Evolutionary conservation across 2,113 vertebrate genomes (phyloP), one percentile per base, ranked within the genome.

Genomic region (Petrocephalus zakoni): DNA sequence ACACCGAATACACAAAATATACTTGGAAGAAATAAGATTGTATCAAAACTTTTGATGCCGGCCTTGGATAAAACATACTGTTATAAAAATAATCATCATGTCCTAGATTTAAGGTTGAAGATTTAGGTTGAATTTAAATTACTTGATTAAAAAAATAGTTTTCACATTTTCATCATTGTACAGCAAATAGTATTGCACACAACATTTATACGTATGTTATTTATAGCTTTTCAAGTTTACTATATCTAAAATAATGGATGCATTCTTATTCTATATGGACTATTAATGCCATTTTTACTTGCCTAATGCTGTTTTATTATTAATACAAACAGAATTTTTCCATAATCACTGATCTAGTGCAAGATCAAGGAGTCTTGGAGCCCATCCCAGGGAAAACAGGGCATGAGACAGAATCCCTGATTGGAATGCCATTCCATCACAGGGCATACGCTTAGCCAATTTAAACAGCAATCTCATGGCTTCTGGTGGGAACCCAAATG

Each of bases 361-460:
- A 78, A 78, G 34, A 42, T 78, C 34, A 34, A 34, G 29, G 34
- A 42, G 29, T 5, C 72, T 78, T 78, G 72, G 34, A 78, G 34
- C 6, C 29, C 72, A 29, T 42, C 72, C 72, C 72, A 42, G 72
- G 72, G 72, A 78, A 78, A 68, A 29, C 10, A 68, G 61, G 61
- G 61, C 61, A 68, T 68, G 61, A 68, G 72, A 37, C 72, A 78
- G 72, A 78, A 42, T 78, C 34, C 29, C 15, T 78, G 72, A 78
- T 78, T 78, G 72, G 72, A 78, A 78, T 78, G 15, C 72, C 72
- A 78, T 78, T 78, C 72, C 72, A 19, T 78, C 72, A 78, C 72
- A 78, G 34, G 34, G 34, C 34, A 19, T 42, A 78, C 34, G 17
- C 29, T 68, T 19, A 78, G 34, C 72, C 72, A 78, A 42, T 78